These are phyloP conservation scores for Tylochromis polylepis DNA, from an alignment of 2,113 vertebrate genomes.

Conservation along the genomic window DNA sequence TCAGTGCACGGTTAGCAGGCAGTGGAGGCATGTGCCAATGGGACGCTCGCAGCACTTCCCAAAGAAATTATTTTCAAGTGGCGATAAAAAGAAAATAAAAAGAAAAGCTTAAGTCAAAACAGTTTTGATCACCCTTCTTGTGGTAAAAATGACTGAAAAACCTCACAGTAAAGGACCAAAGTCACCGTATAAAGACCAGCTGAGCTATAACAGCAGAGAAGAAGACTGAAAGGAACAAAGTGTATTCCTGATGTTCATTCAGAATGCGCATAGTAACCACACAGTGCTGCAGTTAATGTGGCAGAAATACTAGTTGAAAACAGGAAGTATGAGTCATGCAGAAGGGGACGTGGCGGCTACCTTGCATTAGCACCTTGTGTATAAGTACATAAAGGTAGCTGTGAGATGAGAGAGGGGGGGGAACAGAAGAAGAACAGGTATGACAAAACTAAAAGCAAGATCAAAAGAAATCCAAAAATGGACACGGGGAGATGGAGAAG, in stretches of 20 bases:
- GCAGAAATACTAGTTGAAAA: background rate
- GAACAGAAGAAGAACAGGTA: background rate
- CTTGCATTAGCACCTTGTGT: background rate
- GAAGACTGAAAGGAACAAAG: background rate
- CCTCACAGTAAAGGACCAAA: background rate
- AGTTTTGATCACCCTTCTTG: background rate
- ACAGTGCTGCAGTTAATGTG: background rate
- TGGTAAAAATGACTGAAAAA: background rate
- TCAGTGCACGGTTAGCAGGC: background rate
- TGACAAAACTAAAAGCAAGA: background rate
- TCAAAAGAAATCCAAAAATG: background rate
- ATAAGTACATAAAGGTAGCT: background rate
- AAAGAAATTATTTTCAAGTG: background rate
- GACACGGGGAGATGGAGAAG: background rate
- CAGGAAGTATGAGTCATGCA: background rate
- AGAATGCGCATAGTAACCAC: background rate
- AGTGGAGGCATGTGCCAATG: background rate
- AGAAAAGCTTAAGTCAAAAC: background rate
- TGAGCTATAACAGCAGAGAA: background rate
- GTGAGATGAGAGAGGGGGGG: background rate
- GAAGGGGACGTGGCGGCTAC: background rate
- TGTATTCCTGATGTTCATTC: background rate
- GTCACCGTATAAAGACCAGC: background rate
- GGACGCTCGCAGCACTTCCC: rapidly evolving
- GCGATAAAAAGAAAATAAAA: too few relatives aligned